phyloP scores from a whole-genome alignment of 2,888 invertebrate genomes.

The Tetragnatha montana region DNA sequence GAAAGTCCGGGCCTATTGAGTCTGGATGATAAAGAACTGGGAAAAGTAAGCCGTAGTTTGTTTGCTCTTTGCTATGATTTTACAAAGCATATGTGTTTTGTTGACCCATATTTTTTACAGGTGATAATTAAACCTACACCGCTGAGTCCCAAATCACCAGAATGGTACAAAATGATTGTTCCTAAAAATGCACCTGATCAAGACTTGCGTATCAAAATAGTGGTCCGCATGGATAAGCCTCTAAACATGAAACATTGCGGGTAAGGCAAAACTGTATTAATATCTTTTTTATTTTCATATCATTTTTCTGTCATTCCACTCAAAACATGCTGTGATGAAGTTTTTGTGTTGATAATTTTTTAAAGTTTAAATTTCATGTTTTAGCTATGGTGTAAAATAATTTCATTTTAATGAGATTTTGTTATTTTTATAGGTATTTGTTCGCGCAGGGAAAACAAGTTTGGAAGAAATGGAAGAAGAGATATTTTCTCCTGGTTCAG shows the following conservation, averaged over 20 bases:
- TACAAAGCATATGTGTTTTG: neutral
- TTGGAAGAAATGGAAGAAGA: constrained; percentile 99
- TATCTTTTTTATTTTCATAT: too few relatives aligned
- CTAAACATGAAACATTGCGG: constrained; percentile 99
- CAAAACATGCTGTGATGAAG: too few relatives aligned
- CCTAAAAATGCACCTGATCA: constrained; percentile 96
- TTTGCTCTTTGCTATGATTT: neutral
- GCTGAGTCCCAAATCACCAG: constrained; percentile 80
- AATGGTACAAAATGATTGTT: constrained; percentile 98
- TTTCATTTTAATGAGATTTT: neutral
- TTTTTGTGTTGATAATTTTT: neutral
- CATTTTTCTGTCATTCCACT: too few relatives aligned
- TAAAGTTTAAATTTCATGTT: neutral
- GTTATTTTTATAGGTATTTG: constrained; percentile 81
- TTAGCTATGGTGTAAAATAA: too few relatives aligned
- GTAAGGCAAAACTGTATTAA: constrained; percentile 77
- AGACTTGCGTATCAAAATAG: constrained; percentile 96
- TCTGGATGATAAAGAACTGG: constrained; percentile 98
- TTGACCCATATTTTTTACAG: constrained; percentile 21
- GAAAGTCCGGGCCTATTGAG: constrained; percentile 98
- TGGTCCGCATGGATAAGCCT: constrained; percentile 98
- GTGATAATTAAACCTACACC: constrained; percentile 73
- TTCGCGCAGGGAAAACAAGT: constrained; percentile 96
- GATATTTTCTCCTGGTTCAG: constrained; percentile 98
- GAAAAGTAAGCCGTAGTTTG: constrained; percentile 80